phyloP scores from a whole-genome alignment of 2,113 vertebrate species.

The Platycercus adscitus region DNA sequence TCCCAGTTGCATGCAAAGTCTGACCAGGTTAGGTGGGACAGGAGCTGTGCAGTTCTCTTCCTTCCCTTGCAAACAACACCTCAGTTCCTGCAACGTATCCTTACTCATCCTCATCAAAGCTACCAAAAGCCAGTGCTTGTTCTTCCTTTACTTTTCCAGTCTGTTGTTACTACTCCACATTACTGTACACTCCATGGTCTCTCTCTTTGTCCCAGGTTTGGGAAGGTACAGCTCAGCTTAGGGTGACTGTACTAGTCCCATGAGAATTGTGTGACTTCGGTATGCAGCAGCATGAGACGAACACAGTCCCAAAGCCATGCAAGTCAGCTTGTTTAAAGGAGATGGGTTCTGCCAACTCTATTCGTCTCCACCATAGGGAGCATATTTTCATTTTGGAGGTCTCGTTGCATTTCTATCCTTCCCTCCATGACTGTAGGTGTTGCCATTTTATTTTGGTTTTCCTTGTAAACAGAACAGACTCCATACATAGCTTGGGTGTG shows the following conservation, averaged over 20 bases:
- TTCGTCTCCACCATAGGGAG: not conserved
- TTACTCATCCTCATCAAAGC: not conserved
- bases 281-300: fast-evolving
- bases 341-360: not conserved
- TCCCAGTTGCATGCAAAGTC: not conserved
- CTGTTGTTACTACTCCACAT: not conserved
- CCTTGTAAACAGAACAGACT: not conserved
- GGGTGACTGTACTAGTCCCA: not conserved
- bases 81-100: not conserved
- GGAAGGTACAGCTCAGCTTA: not conserved
- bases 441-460: not conserved
- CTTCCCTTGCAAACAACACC: not conserved
- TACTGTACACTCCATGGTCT: not conserved
- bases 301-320: not conserved
- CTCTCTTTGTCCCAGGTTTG: not conserved
- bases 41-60: not conserved
- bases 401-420: not conserved
- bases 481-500: not conserved
- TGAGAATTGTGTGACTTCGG: not conserved
- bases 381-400: not conserved
- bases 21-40: not conserved
- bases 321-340: not conserved
- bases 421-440: not conserved
- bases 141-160: not conserved
- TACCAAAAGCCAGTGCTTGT: not conserved